Conservation (phyloP, 2,888 invertebrate species). For the Atherix ibis region DNA sequence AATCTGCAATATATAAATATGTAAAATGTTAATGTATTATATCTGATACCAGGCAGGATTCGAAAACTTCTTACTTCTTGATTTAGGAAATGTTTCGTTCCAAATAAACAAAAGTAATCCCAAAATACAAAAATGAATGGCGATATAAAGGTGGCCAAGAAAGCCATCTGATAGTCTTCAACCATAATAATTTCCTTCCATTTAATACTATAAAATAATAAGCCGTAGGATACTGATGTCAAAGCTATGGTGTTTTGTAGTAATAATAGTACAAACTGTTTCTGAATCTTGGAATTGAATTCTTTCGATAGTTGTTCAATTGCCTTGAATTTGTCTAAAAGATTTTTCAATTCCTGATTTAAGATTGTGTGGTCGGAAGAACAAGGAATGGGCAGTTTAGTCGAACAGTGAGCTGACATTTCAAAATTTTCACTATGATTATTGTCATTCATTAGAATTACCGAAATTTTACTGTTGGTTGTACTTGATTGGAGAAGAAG, state of each 20-base stretch:
- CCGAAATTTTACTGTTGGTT: neutral
- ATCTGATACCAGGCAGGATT: too few species aligned
- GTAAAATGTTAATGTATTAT: too few species aligned
- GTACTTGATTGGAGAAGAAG: neutral
- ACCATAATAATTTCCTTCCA: conserved; percentile 6
- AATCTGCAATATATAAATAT: too few species aligned
- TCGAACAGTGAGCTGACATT: too few species aligned
- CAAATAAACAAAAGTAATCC: conserved; percentile 3
- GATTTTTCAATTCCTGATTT: neutral
- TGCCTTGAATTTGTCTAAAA: conserved; percentile 3
- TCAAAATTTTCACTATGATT: neutral
- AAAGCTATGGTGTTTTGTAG: neutral
- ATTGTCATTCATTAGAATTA: neutral
- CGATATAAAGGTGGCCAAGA: neutral
- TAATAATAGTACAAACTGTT: conserved; percentile 1
- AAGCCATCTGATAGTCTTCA: conserved; percentile 2
- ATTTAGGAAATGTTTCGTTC: neutral
- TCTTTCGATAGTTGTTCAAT: conserved; percentile 3
- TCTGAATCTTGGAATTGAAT: conserved; percentile 2
- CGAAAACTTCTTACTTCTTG: conserved; percentile 4
- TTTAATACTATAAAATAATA: conserved; percentile 2
- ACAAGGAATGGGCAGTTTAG: too few species aligned
- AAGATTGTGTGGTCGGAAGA: too few species aligned
- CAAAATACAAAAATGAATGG: conserved; percentile 1
- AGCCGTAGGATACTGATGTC: neutral